Base-by-base conservation (phyloP, 2,888 invertebrate genomes). In the Amaurobius ferox region DNA sequence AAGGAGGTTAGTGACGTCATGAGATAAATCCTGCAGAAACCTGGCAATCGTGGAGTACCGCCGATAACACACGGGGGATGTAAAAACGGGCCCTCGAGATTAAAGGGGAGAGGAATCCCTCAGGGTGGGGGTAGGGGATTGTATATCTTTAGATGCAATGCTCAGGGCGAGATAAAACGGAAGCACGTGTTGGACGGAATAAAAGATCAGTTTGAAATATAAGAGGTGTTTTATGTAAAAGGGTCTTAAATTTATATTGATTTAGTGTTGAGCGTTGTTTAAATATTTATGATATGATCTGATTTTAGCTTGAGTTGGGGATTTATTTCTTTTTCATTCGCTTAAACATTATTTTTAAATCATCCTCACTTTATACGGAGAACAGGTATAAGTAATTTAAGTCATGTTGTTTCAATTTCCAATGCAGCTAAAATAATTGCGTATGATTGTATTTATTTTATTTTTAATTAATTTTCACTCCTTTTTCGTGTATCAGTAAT, bases 1-100 rank as follows among this genome's bases (percentile, higher is more conserved):
- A 79, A 73, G 73, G 55, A 66, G 67, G 73, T 79, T 73, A 73
- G 67, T 79, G 79, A 79, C 71, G 72, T 73, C 67, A 73, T 66
- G 11, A 23, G 55, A 55, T 55, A 55, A 55, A 55, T 55, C 55
- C 55, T 55, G 55, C 23, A 55, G 55, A 55, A 55, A 55, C 55
- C 55, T 55, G 55, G 35, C 30, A 32, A 19, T 79, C 71, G 66
- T 79, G 79, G 79, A 32, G 66, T 35, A 79, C 66, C 67, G 29
- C 72, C 66, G 79, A 79, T 80, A 74, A 72, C 72, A 55, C 23
- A 62, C 32, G 30, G 39, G 35, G 35, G 70, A 62, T 19, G 70
- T 62, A 66, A 79, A 79, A 80, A 80, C 67, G 74, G 26, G 66
- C 30, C 73, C 79, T 44, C 66, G 79, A 66, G 79, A 73, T 73